Conservation (phyloP, 1,140 invertebrate genomes). For the Dendroctonus ponderosae region DNA sequence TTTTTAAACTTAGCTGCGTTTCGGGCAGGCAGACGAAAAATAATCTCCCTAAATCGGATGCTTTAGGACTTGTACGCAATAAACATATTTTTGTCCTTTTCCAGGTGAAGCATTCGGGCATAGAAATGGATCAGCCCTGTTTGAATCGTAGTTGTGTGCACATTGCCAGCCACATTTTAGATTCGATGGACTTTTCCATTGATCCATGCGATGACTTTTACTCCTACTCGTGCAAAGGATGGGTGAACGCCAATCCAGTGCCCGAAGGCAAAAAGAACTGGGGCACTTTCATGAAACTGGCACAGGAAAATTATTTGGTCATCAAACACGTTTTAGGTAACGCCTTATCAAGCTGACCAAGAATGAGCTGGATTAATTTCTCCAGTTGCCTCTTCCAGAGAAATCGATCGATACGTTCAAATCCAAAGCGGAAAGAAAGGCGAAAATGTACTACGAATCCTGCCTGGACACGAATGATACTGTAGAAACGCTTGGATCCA, state of each 20-base stretch:
- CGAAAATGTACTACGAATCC: conserved; percentile 86
- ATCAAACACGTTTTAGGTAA: conserved; percentile 84
- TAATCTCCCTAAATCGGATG: too few relatives aligned
- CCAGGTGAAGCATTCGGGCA: conserved; percentile 44
- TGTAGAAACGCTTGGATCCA: conserved; percentile 76
- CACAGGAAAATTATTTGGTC: conserved; percentile 89
- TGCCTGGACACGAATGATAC: conserved; percentile 93
- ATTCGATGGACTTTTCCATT: conserved; percentile 73
- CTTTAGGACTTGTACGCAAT: too few relatives aligned
- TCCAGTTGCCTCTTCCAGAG: conserved; percentile 50
- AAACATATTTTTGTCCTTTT: conserved; percentile 12
- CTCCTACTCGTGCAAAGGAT: conserved; percentile 88
- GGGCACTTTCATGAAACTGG: conserved; percentile 93
- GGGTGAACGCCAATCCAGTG: conserved; percentile 88
- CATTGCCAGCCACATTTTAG: conserved; percentile 80
- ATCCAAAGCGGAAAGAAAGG: conserved; percentile 83
- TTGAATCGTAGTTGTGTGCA: conserved; percentile 81
- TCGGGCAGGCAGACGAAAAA: too few relatives aligned
- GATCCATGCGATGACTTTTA: conserved; percentile 96
- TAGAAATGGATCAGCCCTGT: conserved; percentile 57
- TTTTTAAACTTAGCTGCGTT: too few relatives aligned
- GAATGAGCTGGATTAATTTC: not conserved
- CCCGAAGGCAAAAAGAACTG: conserved; percentile 90
- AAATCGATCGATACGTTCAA: conserved; percentile 61
- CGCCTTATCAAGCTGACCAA: not conserved